Evolutionary conservation across 2,888 invertebrate genomes (phyloP).

Genomic region (Metallyticus violacea): DNA sequence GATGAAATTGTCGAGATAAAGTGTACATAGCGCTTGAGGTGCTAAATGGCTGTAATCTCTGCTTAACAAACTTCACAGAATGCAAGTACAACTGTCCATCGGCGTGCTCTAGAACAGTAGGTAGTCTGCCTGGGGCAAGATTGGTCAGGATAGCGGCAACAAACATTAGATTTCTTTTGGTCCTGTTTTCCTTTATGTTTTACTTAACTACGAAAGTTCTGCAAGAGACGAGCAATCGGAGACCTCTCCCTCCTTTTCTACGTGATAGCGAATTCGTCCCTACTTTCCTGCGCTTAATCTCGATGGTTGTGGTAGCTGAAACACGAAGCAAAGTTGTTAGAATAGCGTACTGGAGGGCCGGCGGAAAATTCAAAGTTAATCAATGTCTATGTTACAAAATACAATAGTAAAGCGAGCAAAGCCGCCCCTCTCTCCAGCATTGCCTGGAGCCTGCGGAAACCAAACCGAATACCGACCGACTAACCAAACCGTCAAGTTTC

Average conservation of each 20-base stretch:
- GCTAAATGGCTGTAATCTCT: no score
- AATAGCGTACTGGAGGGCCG: not conserved
- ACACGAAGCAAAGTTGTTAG: not conserved
- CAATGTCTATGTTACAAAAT: conserved; percentile 1
- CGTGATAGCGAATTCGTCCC: no score
- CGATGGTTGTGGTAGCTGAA: not conserved
- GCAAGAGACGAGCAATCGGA: not conserved
- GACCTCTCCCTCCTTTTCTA: not conserved
- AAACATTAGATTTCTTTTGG: no score
- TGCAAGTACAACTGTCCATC: no score
- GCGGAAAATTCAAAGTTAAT: conserved; percentile 6
- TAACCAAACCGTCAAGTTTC: not conserved
- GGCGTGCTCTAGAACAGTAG: no score
- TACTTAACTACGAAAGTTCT: not conserved
- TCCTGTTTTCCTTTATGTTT: not conserved
- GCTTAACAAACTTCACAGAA: no score
- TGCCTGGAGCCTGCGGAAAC: no score
- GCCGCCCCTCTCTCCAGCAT: no score
- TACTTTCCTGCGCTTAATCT: not conserved
- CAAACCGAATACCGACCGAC: not conserved
- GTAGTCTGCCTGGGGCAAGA: no score
- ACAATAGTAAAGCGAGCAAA: not conserved
- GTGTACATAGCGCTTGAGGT: no score
- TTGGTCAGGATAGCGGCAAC: no score
- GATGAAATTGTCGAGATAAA: no score